Evolutionary conservation across 2,888 invertebrate genomes (phyloP).

Genomic region (Chaetogeoica ovagalla): DNA sequence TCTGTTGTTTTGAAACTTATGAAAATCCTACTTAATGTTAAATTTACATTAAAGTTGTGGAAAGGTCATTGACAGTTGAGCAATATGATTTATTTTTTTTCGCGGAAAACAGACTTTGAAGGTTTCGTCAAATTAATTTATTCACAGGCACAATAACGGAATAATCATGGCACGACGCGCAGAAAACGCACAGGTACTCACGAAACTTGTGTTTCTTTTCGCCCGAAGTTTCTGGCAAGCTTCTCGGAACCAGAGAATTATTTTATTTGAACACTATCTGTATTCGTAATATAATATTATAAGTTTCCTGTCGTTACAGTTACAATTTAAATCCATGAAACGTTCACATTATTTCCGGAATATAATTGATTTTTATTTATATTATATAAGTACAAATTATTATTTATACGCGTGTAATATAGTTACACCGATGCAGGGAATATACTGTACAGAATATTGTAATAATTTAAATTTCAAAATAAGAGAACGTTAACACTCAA

Average conservation of each 20-base stretch:
- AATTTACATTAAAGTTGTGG: not conserved
- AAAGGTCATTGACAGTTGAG: not conserved
- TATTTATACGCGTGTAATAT: no score
- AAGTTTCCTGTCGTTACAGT: no score
- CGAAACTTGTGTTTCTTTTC: not conserved
- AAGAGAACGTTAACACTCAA: no score
- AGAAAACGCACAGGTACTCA: no score
- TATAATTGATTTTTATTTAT: no score
- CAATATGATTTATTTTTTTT: not conserved
- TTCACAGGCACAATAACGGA: not conserved
- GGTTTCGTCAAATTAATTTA: constrained; percentile 2
- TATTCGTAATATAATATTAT: not conserved
- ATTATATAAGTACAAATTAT: no score
- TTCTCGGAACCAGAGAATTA: not conserved
- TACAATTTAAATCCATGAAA: no score
- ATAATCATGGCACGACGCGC: not conserved
- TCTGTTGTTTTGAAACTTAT: not conserved
- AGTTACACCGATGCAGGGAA: no score
- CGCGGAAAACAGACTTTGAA: not conserved
- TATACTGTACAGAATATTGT: no score
- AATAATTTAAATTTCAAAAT: no score
- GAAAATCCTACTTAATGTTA: not conserved
- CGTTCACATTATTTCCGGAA: no score
- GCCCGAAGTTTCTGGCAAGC: not conserved
- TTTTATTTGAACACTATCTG: not conserved